A percentile compares a stretch with the other conserved stretches of the same genome.
Evolutionary conservation across 2,113 vertebrate genomes (phyloP).

Genomic region (Sceloporus tristichus): DNA sequence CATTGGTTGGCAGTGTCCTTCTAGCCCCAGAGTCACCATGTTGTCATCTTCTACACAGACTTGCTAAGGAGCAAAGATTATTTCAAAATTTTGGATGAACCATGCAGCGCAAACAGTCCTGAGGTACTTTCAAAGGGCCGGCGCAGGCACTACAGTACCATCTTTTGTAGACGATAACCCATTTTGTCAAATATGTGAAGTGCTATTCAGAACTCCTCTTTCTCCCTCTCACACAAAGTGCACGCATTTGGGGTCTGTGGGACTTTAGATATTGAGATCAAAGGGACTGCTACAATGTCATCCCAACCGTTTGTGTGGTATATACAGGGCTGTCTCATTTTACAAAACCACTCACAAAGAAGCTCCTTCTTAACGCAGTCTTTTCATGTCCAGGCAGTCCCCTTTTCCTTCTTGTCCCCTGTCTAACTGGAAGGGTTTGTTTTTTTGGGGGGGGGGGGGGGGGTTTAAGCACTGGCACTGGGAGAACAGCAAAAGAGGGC

Average conservation of each 20-base stretch:
- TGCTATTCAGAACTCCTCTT: neutral
- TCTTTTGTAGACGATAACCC: neutral
- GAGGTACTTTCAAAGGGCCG: neutral
- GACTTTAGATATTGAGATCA: neutral
- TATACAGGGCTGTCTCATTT: neutral
- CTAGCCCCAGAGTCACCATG: too few relatives aligned
- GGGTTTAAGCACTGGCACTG: too few relatives aligned
- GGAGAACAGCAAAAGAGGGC: too few relatives aligned
- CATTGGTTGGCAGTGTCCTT: too few relatives aligned
- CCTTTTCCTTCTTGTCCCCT: too few relatives aligned
- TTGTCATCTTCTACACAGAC: neutral
- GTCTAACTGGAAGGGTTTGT: too few relatives aligned
- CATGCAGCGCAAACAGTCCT: too few relatives aligned
- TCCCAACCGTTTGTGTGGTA: neutral
- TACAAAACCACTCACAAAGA: neutral
- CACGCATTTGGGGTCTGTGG: neutral
- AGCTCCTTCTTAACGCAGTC: too few relatives aligned
- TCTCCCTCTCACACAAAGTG: neutral
- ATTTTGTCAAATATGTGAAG: neutral
- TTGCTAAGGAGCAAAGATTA: neutral
- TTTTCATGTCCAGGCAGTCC: too few relatives aligned
- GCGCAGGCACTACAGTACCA: neutral
- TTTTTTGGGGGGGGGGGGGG: too few relatives aligned
- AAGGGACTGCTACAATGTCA: neutral
- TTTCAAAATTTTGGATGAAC: neutral